Conservation (phyloP, 2,888 invertebrate species). For the Perizoma flavofasciatum region DNA sequence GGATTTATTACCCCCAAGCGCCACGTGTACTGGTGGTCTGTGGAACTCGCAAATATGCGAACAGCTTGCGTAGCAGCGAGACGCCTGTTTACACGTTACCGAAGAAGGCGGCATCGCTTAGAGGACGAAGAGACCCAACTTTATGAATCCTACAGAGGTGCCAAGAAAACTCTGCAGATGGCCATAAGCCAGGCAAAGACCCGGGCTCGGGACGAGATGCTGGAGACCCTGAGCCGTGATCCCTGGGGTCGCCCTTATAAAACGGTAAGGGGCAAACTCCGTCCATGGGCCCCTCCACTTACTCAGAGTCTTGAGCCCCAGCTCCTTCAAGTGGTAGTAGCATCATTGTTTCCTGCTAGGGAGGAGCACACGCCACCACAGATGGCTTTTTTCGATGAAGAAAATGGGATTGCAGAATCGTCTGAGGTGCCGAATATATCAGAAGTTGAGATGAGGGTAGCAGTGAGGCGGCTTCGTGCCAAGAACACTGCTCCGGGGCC, state of each 20-base stretch:
- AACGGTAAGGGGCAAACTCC: constrained; percentile 16
- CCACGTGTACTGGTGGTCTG: no score
- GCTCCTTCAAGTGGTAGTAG: constrained; percentile 10
- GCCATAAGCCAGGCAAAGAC: not conserved
- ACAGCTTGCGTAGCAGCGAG: not conserved
- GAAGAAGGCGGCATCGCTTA: constrained; percentile 2
- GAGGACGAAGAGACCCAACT: not conserved
- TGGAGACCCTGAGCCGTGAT: not conserved
- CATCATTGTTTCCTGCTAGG: constrained; percentile 13
- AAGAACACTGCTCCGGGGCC: not conserved
- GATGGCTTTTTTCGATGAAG: not conserved
- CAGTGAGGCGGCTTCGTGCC: not conserved
- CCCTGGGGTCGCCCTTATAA: constrained; percentile 2
- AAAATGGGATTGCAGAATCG: no score
- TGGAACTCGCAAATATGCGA: constrained; percentile 9
- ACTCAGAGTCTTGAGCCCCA: constrained; percentile 17
- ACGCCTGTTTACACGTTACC: constrained; percentile 1
- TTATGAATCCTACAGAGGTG: constrained; percentile 7
- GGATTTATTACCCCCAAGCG: no score
- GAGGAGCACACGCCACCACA: not conserved
- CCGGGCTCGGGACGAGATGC: not conserved
- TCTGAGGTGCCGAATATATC: no score
- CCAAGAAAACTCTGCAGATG: not conserved
- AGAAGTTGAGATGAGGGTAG: not conserved
- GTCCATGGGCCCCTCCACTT: constrained; percentile 14